A percentile compares a stretch with the other conserved stretches of the same genome.
These are phyloP conservation scores for Xyrauchen texanus DNA, from an alignment of 2,113 vertebrate genomes.

Conservation along the genomic window DNA sequence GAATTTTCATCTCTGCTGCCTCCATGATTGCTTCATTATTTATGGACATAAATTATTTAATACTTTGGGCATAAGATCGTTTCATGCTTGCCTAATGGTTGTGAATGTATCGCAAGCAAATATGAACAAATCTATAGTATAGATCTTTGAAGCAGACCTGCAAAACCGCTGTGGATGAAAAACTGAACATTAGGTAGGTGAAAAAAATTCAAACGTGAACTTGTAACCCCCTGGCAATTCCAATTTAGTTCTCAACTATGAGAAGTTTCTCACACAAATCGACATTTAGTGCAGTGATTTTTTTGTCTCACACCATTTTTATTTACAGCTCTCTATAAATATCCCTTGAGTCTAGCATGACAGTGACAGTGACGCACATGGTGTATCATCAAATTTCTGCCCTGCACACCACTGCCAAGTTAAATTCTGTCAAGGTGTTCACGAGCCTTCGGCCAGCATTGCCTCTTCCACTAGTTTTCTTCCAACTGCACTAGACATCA, in stretches of 20 bases:
- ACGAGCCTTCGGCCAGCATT: neutral
- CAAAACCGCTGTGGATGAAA: neutral
- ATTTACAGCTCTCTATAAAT: conserved; percentile 32
- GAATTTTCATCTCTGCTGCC: neutral
- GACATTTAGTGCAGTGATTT: conserved; percentile 6
- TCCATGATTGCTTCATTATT: conserved; percentile 11
- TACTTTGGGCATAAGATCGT: neutral
- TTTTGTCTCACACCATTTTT: conserved; percentile 20
- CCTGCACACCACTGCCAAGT: conserved; percentile 26
- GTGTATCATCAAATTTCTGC: conserved; percentile 38
- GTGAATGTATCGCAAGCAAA: neutral
- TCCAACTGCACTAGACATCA: conserved; percentile 13
- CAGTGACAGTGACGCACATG: conserved; percentile 31
- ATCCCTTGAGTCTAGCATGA: conserved; percentile 27
- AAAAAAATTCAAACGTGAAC: neutral
- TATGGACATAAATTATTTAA: conserved; percentile 13
- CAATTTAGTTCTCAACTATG: neutral
- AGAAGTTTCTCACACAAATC: conserved; percentile 5
- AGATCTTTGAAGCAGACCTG: neutral
- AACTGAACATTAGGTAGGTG: neutral
- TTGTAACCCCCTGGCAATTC: neutral
- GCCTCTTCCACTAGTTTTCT: conserved; percentile 1
- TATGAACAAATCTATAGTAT: conserved; percentile 24
- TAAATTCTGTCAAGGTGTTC: conserved; percentile 35
- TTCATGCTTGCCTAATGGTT: neutral